phyloP scores from a whole-genome alignment of 2,113 vertebrate species.

The Tachuris rubrigastra region DNA sequence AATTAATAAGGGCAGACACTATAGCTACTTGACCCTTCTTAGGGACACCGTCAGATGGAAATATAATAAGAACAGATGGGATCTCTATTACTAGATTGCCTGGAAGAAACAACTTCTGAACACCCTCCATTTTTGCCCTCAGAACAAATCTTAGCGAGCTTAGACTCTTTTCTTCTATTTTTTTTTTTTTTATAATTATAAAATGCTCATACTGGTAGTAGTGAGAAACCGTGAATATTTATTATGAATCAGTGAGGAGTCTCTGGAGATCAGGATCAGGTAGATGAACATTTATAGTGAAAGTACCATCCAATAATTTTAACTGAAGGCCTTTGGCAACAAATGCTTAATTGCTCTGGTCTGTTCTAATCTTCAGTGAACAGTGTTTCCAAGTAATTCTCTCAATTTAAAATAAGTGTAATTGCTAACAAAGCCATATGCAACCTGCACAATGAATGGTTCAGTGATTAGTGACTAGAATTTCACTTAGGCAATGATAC shows the following conservation, averaged over 20 bases:
- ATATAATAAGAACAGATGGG: not conserved
- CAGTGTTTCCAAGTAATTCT: slow-evolving; percentile 30
- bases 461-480: slow-evolving; percentile 49
- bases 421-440: slow-evolving; percentile 56
- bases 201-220: not conserved
- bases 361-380: slow-evolving; percentile 41
- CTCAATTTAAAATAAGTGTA: slow-evolving; percentile 35
- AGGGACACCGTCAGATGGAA: not conserved
- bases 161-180: not conserved
- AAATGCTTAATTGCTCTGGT: slow-evolving; percentile 42
- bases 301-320: not conserved
- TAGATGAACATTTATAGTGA: not conserved
- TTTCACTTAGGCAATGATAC: not conserved
- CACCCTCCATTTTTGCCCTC: not conserved
- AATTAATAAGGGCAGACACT: not conserved
- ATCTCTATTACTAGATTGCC: not conserved
- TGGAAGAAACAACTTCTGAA: not conserved
- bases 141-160: not conserved
- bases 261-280: not conserved
- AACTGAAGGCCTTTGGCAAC: slow-evolving; percentile 15
- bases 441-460: slow-evolving; percentile 22
- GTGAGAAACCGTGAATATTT: not conserved
- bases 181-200: not conserved
- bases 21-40: not conserved
- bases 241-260: not conserved